These are phyloP conservation scores for Leguminivora glycinivorella DNA, from an alignment of 1,140 invertebrate species.

Conservation along the genomic window DNA sequence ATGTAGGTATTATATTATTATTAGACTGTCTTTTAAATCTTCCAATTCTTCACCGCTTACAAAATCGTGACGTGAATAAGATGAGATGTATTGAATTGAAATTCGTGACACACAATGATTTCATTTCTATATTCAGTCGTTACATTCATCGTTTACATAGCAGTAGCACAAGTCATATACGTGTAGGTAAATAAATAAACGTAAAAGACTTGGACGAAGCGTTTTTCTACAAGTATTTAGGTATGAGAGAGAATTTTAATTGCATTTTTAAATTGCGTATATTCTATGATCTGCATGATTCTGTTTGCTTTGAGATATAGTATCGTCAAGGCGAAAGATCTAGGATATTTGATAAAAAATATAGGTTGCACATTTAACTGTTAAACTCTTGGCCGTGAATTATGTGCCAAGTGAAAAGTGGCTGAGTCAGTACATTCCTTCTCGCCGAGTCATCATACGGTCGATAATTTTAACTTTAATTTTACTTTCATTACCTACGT, in stretches of 20 bases:
- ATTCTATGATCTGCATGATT: constrained; percentile 16
- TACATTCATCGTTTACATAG: constrained; percentile 12
- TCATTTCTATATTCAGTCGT: constrained; percentile 21
- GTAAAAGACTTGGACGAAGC: not conserved
- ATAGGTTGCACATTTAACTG: constrained; percentile 6
- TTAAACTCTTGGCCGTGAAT: constrained; percentile 4
- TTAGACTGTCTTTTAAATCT: not conserved
- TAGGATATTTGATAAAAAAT: constrained; percentile 2
- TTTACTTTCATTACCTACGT: constrained; percentile 5
- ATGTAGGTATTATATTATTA: no score
- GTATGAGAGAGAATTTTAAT: constrained; percentile 1
- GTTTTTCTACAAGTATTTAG: not conserved
- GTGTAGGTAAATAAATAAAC: constrained; percentile 9
- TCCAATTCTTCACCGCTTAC: not conserved
- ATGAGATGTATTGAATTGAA: not conserved
- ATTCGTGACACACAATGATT: constrained; percentile 25
- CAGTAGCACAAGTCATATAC: not conserved
- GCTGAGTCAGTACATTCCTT: not conserved
- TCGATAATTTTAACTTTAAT: not conserved
- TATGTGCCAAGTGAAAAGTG: constrained; percentile 5
- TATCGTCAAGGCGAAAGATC: constrained; percentile 14
- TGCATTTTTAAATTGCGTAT: constrained; percentile 10
- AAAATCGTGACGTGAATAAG: not conserved
- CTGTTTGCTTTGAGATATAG: constrained; percentile 20
- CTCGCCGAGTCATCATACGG: constrained; percentile 2